Percentiles rank a stretch among this genome's conserved stretches.
These are phyloP conservation scores for Phylloscopus trochiloides DNA, from an alignment of 2,113 vertebrate species.

Conservation along the genomic window DNA sequence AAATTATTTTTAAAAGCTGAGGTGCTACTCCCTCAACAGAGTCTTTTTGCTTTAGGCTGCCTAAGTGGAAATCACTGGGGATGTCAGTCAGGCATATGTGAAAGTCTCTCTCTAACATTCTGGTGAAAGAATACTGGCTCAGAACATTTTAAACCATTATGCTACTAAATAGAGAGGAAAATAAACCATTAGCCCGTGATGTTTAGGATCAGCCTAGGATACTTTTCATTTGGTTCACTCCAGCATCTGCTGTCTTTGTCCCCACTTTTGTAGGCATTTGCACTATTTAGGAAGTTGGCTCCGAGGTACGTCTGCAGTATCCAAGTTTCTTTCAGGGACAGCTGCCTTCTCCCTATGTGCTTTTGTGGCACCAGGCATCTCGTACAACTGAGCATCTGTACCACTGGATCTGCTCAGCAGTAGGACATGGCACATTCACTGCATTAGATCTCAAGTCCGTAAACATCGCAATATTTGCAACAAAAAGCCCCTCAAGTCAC, in stretches of 20 bases:
- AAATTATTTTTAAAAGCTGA: not conserved
- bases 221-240: not conserved
- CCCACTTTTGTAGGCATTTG: constrained; percentile 27
- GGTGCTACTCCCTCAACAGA: not conserved
- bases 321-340: constrained; percentile 46
- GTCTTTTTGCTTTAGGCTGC: not conserved
- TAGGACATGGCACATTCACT: not conserved
- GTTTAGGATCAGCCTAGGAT: not conserved
- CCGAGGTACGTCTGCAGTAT: not conserved
- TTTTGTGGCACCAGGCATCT: not conserved
- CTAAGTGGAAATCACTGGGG: not conserved
- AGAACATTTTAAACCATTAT: not conserved
- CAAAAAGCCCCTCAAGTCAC: not conserved
- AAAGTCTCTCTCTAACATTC: not conserved
- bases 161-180: not conserved
- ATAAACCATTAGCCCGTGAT: not conserved
- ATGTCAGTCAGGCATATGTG: not conserved
- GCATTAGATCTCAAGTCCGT: not conserved
- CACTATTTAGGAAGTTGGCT: constrained; percentile 33
- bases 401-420: not conserved
- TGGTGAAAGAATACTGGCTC: not conserved
- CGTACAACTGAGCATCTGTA: not conserved
- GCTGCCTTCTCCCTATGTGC: constrained; percentile 44
- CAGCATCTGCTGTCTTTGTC: constrained; percentile 6
- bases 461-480: constrained; percentile 10